A percentile compares a stretch with the other conserved stretches of the same genome.
Conservation (phyloP, 2,888 invertebrate genomes). For the Stenchaetothrips biformis region DNA sequence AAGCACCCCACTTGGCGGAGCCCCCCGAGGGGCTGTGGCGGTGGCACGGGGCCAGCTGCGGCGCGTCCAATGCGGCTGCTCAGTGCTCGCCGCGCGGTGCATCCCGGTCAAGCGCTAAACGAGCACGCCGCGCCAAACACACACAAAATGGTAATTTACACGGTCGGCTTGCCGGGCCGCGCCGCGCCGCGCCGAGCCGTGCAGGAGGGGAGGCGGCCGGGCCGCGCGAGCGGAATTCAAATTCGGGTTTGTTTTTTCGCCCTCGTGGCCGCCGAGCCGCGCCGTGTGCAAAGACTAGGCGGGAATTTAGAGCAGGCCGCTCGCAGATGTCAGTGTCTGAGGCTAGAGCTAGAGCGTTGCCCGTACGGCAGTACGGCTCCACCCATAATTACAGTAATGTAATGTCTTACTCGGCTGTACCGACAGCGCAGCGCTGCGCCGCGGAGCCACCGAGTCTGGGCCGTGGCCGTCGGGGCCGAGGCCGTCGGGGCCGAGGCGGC, state of each 20-base stretch:
- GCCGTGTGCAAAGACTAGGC: no score
- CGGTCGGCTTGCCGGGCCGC: neutral
- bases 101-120: no score
- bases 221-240: constrained; percentile 9
- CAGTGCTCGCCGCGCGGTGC: no score
- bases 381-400: neutral
- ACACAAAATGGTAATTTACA: constrained; percentile 18
- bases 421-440: neutral
- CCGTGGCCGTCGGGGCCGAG: no score
- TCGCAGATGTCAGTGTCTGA: no score
- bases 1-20: no score
- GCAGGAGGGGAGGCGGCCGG: neutral
- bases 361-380: no score
- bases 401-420: neutral
- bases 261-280: no score
- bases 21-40: neutral
- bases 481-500: no score
- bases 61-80: neutral
- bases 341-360: no score
- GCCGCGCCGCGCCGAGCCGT: neutral
- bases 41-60: neutral
- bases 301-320: no score
- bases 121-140: neutral
- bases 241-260: neutral
- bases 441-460: neutral